phyloP scores from a whole-genome alignment of 2,888 invertebrate species.

The Macrostomum cliftonense region DNA sequence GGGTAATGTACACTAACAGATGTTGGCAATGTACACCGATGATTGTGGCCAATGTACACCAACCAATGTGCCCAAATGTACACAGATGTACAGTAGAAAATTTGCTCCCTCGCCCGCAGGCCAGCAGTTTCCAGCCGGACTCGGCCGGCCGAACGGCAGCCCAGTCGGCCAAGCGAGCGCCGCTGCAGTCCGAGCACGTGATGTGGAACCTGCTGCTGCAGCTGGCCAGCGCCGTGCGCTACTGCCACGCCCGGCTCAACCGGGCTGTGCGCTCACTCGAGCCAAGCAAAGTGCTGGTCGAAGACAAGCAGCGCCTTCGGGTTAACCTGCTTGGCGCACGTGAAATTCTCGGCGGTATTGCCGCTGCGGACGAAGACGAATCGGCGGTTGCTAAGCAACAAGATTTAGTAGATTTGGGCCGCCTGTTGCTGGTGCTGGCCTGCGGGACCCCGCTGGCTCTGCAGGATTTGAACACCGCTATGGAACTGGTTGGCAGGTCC shows the following conservation, averaged over 20 bases:
- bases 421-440: conserved; percentile 71
- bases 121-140: no score
- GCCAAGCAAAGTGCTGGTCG: conserved; percentile 59
- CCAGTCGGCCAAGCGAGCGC: conserved; percentile 42
- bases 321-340: no score
- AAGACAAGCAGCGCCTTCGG: conserved; percentile 21
- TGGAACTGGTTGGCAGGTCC: no score
- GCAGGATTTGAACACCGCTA: conserved; percentile 41
- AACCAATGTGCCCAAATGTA: no score
- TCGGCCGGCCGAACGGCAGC: no score
- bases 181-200: conserved; percentile 63
- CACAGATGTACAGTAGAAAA: no score
- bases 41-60: no score
- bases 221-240: conserved; percentile 71
- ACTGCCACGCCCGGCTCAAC: conserved; percentile 57
- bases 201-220: conserved; percentile 91
- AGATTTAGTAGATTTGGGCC: conserved; percentile 72
- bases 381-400: conserved; percentile 50
- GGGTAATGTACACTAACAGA: no score
- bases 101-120: no score
- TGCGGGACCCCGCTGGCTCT: conserved; percentile 72
- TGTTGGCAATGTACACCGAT: no score
- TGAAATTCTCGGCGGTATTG: no score
- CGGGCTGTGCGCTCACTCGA: conserved; percentile 65
- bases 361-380: no score